A percentile compares a stretch with the other conserved stretches of the same genome.
These are phyloP conservation scores for Mesitornis unicolor DNA, from an alignment of 2,113 vertebrate genomes.

Conservation along the genomic window DNA sequence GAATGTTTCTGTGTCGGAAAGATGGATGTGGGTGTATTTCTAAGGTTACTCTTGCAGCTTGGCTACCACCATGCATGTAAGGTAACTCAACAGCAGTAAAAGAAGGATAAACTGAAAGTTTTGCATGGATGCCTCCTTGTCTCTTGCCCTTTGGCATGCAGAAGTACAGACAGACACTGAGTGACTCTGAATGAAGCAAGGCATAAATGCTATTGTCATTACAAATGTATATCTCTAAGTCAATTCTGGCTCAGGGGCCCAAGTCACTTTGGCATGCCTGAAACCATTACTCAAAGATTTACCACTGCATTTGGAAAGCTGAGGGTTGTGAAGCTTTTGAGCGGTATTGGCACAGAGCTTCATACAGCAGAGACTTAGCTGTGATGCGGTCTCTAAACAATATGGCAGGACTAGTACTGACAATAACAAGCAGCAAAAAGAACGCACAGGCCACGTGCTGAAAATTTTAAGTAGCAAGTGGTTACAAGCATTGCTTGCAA, in stretches of 20 bases:
- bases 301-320: background rate
- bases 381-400: background rate
- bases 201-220: background rate
- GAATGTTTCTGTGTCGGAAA: background rate
- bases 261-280: background rate
- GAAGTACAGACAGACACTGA: background rate
- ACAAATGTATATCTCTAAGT: background rate
- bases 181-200: background rate
- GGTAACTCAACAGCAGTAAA: background rate
- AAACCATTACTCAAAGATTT: conserved; percentile 13
- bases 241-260: background rate
- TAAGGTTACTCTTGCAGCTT: background rate
- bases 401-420: background rate
- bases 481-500: background rate
- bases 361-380: background rate
- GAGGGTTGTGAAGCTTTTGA: background rate
- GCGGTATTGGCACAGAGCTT: background rate
- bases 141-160: background rate
- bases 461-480: background rate
- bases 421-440: background rate
- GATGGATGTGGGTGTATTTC: background rate
- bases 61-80: background rate
- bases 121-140: background rate
- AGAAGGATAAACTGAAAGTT: background rate
- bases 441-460: background rate